Percentiles rank a stretch among this genome's conserved stretches.
Conservation (phyloP, 2,797 vertebrate genomes). For the Knipowitschia caucasica region DNA sequence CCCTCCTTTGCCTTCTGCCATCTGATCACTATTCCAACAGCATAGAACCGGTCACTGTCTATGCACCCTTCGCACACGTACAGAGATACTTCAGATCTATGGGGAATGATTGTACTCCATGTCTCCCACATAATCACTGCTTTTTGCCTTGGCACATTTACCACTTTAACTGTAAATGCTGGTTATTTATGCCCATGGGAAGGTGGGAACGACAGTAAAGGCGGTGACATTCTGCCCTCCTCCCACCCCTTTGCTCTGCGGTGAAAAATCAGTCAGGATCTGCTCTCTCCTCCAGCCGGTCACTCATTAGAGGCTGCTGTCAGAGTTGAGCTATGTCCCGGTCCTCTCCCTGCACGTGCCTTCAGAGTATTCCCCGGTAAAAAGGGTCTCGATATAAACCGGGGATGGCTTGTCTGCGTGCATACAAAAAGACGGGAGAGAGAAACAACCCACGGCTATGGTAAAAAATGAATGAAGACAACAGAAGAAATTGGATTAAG, state of each 20-base stretch:
- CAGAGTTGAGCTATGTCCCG: constrained; percentile 39
- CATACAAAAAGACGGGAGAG: neutral
- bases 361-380: constrained; percentile 8
- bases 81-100: constrained; percentile 13
- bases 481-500: constrained; percentile 36
- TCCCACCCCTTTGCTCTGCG: constrained; percentile 18
- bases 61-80: constrained; percentile 27
- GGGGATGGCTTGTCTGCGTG: neutral
- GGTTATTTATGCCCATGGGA: constrained; percentile 35
- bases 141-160: constrained; percentile 32
- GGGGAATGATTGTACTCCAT: constrained; percentile 21
- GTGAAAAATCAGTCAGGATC: constrained; percentile 23
- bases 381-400: constrained; percentile 12
- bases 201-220: neutral
- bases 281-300: constrained; percentile 21
- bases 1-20: neutral
- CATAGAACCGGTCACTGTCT: neutral
- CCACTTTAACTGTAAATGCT: constrained; percentile 21
- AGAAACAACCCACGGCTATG: constrained; percentile 2
- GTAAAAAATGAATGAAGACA: constrained; percentile 32
- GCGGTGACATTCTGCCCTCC: constrained; percentile 29
- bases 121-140: constrained; percentile 22
- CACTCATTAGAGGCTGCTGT: constrained; percentile 45
- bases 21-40: constrained; percentile 27
- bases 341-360: constrained; percentile 13